Conservation (phyloP, 2,888 invertebrate species). For the Selenia dentaria region DNA sequence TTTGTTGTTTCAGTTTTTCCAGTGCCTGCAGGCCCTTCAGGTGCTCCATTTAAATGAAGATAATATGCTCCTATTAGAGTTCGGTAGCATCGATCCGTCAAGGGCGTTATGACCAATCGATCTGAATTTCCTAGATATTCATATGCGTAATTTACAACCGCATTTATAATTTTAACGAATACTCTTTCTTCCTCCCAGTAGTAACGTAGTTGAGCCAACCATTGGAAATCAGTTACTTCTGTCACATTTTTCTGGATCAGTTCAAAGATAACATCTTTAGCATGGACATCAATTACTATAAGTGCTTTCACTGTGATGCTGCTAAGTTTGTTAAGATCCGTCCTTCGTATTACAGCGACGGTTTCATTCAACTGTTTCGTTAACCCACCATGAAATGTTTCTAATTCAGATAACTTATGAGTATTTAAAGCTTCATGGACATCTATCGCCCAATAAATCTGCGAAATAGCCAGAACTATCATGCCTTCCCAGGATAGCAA, state of each 20-base stretch:
- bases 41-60: conserved; percentile 93
- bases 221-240: conserved; percentile 92
- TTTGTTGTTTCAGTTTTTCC: conserved; percentile 97
- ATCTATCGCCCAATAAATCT: conserved; percentile 93
- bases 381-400: conserved; percentile 82
- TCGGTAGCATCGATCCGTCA: conserved; percentile 92
- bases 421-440: conserved; percentile 88
- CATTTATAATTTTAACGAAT: conserved; percentile 90
- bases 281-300: conserved; percentile 94
- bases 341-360: conserved; percentile 89
- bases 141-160: conserved; percentile 91
- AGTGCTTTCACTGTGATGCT: conserved; percentile 92
- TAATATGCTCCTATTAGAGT: conserved; percentile 93
- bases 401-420: conserved; percentile 81
- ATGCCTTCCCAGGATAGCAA: conserved; percentile 92
- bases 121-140: conserved; percentile 94
- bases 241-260: conserved; percentile 86
- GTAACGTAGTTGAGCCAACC: conserved; percentile 93
- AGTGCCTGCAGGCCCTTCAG: conserved; percentile 94
- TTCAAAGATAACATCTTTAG: conserved; percentile 91
- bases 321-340: conserved; percentile 88
- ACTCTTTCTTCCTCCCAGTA: conserved; percentile 90
- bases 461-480: conserved; percentile 91
- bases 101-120: conserved; percentile 89
- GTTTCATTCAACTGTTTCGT: conserved; percentile 88